phyloP scores from a whole-genome alignment of 2,797 vertebrate species.

The Gymnopithys bicolor region DNA sequence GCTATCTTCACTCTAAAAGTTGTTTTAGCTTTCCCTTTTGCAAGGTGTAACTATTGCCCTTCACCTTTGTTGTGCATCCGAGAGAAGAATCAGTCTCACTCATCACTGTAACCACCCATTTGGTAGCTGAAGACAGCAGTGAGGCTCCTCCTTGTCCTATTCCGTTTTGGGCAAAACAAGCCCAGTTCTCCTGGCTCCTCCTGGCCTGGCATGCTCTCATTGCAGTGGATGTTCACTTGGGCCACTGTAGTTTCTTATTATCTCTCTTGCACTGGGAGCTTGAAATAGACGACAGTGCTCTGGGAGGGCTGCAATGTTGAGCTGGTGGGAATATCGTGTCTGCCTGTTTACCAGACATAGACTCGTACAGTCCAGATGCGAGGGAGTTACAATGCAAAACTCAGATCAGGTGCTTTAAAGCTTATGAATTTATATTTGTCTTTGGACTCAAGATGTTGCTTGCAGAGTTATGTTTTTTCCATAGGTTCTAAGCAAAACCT shows the following conservation, averaged over 20 bases:
- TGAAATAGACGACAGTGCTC: not conserved
- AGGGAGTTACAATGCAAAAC: not conserved
- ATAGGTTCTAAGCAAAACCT: not conserved
- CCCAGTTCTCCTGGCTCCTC: not conserved
- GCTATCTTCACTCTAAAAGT: not conserved
- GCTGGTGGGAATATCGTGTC: accelerated
- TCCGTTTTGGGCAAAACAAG: not conserved
- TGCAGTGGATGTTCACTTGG: not conserved
- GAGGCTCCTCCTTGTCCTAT: not conserved
- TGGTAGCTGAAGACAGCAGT: not conserved
- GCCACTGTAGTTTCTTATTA: not conserved
- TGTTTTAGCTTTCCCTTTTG: not conserved
- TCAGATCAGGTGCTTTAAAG: not conserved
- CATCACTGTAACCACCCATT: accelerated
- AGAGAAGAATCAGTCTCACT: not conserved
- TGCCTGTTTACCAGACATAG: not conserved
- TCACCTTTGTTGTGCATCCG: not conserved
- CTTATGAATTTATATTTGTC: not conserved
- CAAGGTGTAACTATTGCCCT: not conserved
- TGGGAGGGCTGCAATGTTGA: not conserved
- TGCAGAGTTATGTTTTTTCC: not conserved
- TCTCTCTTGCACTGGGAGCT: not conserved
- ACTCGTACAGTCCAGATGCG: not conserved
- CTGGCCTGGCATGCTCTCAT: accelerated
- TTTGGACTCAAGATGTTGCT: not conserved